Base-by-base conservation (phyloP, 2,113 vertebrate genomes). In the Puma concolor region DNA sequence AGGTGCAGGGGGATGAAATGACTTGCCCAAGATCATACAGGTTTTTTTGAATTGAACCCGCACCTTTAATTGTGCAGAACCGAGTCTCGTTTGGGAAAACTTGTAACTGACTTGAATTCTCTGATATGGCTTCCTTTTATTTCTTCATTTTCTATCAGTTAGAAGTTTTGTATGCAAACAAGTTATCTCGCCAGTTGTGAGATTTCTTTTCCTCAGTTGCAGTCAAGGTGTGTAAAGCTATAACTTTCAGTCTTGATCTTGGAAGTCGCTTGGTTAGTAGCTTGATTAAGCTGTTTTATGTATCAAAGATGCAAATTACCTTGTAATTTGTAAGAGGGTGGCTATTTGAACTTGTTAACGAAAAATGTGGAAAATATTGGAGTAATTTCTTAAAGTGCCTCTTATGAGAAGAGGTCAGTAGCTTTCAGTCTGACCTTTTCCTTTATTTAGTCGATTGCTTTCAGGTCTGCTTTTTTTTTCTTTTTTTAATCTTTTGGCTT, bases 391-490 rank as follows among this genome's bases (percentile, higher is more conserved):
- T 84, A 60, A 76, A 82, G 21, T 80, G 23, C 82, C 83, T 92
- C 84, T 88, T 95, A 16, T 11, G 69, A 88, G 81, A 71, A 91
- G 48, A 71, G 21, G 31, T 57, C 33, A 41, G 63, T 94, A 72
- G 36, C 69, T 97, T 97, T 95, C 48, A 92, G 38, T 87, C 63
- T 93, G 82, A 92, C 64, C 38, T 66, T 92, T 76, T 64, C 86
- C 41, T 90, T 74, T 41, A 52, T 80, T 94, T 88, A 95, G 21
- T 93, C 29, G 79, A 0, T 95, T 81, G 60, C 52, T 95, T 81
- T 74, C 67, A 96, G 38, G 38, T 94, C n/a, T 48, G 36, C 77
- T 84, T 80, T 97, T 80, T 57, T 57, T 21, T 17, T 17, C 19
- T 57, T 54, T 54, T 16, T 54, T 54, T 16, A 57, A 19, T 23